Percentiles rank a stretch among this genome's conserved stretches.
These are phyloP conservation scores for Plectropomus leopardus DNA, from an alignment of 2,113 vertebrate species.

Conservation along the genomic window DNA sequence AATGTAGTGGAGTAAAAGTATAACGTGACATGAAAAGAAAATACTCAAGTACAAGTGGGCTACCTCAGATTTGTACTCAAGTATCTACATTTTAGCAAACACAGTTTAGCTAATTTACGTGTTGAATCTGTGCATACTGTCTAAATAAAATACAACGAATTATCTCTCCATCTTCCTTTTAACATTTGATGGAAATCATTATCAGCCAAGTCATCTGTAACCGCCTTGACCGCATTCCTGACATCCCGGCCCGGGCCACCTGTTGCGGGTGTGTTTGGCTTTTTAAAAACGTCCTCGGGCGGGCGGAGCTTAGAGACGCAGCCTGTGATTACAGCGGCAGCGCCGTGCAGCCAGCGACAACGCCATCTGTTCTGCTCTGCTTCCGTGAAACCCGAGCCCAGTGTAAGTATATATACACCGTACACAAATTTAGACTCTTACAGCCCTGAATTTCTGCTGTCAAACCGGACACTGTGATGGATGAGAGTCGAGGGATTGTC, in stretches of 20 bases:
- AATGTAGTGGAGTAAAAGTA: no score
- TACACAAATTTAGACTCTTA: conserved; percentile 63
- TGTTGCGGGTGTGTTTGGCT: conserved; percentile 78
- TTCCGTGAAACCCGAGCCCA: conserved; percentile 66
- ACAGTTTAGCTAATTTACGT: background rate
- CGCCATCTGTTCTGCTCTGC: conserved; percentile 76
- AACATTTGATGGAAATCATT: conserved; percentile 22
- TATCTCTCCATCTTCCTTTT: background rate
- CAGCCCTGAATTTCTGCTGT: conserved; percentile 18
- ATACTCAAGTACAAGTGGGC: no score
- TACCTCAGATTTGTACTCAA: no score
- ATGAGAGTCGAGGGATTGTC: conserved; percentile 13
- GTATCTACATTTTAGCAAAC: background rate
- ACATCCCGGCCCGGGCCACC: conserved; percentile 51
- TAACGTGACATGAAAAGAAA: no score
- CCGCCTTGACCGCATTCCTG: background rate
- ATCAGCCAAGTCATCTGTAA: background rate
- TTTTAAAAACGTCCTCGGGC: conserved; percentile 71
- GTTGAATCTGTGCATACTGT: no score
- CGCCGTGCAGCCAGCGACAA: background rate
- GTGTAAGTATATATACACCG: conserved; percentile 81
- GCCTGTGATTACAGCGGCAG: conserved; percentile 46
- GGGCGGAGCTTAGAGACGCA: conserved; percentile 79
- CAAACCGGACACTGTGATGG: background rate
- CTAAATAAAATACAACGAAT: background rate